Percentiles rank a stretch among this genome's conserved stretches.
Conservation (phyloP, 1,140 invertebrate species). For the Sinonovacula constricta region DNA sequence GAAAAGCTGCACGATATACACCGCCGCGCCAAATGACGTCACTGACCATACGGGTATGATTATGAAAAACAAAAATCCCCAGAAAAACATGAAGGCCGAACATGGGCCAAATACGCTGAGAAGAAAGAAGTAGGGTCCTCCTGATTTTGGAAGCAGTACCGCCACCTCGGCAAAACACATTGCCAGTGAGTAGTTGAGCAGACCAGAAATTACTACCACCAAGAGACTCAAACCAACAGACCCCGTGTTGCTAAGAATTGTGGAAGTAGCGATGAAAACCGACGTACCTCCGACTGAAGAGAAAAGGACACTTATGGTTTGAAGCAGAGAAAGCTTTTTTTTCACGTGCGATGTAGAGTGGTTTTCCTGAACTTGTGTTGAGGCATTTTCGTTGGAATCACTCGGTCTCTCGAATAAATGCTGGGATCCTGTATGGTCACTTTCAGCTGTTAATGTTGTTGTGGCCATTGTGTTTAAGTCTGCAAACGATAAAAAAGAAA, state of each 20-base stretch:
- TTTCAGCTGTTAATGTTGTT: no score
- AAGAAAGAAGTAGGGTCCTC: conserved; percentile 98
- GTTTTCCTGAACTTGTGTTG: no score
- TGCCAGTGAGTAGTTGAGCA: conserved; percentile 79
- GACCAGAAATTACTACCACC: conserved; percentile 55
- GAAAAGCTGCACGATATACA: conserved; percentile 61
- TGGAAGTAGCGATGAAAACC: conserved; percentile 60
- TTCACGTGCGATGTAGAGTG: no score
- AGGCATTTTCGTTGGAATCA: no score
- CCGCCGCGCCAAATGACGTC: conserved; percentile 52
- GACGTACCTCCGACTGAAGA: conserved; percentile 57
- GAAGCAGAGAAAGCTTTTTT: conserved; percentile 43
- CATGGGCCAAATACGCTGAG: conserved; percentile 90
- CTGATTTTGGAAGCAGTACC: conserved; percentile 93
- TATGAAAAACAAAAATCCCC: conserved; percentile 86
- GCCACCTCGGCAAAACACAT: conserved; percentile 97
- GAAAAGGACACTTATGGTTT: conserved; percentile 50
- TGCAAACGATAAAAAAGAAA: no score
- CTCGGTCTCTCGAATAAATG: no score
- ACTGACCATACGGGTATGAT: conserved; percentile 82
- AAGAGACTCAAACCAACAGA: conserved; percentile 60
- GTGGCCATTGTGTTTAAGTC: no score
- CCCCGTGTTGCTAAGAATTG: conserved; percentile 52
- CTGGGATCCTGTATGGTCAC: no score
- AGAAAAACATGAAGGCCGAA: conserved; percentile 94